phyloP scores from a whole-genome alignment of 2,113 vertebrate genomes.

The Synchiropus splendidus region DNA sequence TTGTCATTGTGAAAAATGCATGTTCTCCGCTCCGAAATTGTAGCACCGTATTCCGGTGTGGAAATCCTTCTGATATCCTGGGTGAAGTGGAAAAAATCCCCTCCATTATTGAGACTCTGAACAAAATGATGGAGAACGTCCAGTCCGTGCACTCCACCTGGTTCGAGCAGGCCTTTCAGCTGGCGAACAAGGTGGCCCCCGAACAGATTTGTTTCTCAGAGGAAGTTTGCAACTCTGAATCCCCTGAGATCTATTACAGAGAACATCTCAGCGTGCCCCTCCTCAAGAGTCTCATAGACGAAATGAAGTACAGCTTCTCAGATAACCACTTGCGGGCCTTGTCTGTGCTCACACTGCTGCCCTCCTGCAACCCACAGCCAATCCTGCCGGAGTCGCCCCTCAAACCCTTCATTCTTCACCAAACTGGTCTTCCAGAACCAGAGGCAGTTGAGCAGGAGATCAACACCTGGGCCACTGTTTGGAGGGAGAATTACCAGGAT shows the following conservation, averaged over 20 bases:
- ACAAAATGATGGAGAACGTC: conserved; percentile 85
- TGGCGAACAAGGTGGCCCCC: conserved; percentile 74
- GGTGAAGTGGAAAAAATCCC: conserved; percentile 74
- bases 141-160: conserved; percentile 79
- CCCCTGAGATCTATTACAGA: conserved; percentile 83
- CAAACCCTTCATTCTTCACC: conserved; percentile 79
- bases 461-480: conserved; percentile 84
- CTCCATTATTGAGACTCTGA: conserved; percentile 78
- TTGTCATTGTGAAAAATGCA: conserved; percentile 83
- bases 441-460: conserved; percentile 82
- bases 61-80: conserved; percentile 88
- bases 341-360: conserved; percentile 82
- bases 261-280: conserved; percentile 80
- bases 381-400: conserved; percentile 75
- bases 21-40: conserved; percentile 77
- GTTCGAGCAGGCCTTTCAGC: conserved; percentile 87
- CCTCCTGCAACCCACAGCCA: conserved; percentile 84
- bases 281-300: conserved; percentile 79
- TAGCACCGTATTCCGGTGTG: conserved; percentile 79
- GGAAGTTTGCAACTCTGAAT: conserved; percentile 58
- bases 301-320: conserved; percentile 87
- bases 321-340: conserved; percentile 83
- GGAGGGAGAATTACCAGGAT: conserved; percentile 88
- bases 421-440: conserved; percentile 79
- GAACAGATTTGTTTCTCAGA: conserved; percentile 74